phyloP scores from a whole-genome alignment of 1,140 invertebrate species.

The Drosophila obscura region DNA sequence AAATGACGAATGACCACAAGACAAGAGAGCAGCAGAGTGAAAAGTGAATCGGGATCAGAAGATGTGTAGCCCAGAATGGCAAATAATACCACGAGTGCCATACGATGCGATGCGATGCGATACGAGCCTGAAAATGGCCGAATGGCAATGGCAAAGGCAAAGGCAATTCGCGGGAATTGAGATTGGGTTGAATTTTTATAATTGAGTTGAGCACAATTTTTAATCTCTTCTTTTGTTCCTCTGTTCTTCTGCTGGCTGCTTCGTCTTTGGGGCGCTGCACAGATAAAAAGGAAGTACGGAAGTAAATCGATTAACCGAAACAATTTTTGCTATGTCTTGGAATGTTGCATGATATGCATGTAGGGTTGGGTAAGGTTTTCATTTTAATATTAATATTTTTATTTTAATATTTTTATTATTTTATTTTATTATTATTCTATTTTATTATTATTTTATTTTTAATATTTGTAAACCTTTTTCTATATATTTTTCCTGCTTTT shows the following conservation, averaged over 20 bases:
- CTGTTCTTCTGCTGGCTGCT: conserved; percentile 1
- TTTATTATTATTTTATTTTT: too few species aligned
- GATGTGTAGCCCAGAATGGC: conserved; percentile 62
- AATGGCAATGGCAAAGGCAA: conserved; percentile 16
- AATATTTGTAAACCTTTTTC: too few species aligned
- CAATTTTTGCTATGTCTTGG: background rate
- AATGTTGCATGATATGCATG: too few species aligned
- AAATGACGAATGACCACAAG: conserved; percentile 79
- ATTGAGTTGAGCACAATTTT: conserved; percentile 76
- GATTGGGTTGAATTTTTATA: conserved; percentile 77
- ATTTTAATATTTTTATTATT: too few species aligned
- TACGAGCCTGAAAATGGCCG: conserved; percentile 27
- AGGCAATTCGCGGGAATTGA: conserved; percentile 60
- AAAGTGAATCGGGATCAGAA: conserved; percentile 66
- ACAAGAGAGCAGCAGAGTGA: conserved; percentile 30
- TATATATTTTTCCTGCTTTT: too few species aligned
- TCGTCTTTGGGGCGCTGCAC: background rate
- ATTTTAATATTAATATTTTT: too few species aligned
- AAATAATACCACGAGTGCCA: conserved; percentile 36
- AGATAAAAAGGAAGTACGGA: conserved; percentile 31
- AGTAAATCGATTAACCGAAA: conserved; percentile 25
- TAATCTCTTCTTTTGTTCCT: conserved; percentile 33
- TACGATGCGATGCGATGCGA: too few species aligned
- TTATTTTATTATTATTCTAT: too few species aligned
- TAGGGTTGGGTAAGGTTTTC: too few species aligned